Evolutionary conservation across 1,140 invertebrate genomes (phyloP).

Genomic region (Cecropterus lyciades): DNA sequence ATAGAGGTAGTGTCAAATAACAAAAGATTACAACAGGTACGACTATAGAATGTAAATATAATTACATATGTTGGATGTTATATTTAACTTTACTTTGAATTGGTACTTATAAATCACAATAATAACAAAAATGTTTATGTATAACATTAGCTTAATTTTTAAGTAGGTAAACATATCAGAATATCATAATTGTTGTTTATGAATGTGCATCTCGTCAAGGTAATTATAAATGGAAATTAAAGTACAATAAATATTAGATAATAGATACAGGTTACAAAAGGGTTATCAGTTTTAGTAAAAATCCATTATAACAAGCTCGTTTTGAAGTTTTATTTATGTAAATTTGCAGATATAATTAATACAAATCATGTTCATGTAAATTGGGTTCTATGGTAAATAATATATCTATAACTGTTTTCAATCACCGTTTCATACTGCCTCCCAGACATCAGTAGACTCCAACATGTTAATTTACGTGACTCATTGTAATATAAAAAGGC

Average conservation of each 20-base stretch:
- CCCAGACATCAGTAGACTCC: slow-evolving; percentile 51
- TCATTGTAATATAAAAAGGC: slow-evolving; percentile 82
- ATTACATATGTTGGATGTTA: too few relatives aligned
- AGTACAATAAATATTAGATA: neutral
- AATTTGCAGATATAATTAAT: slow-evolving; percentile 85
- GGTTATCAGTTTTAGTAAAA: slow-evolving; percentile 44
- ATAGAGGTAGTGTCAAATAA: slow-evolving; percentile 3
- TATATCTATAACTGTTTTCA: slow-evolving; percentile 73
- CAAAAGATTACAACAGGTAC: neutral
- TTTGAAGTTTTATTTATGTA: slow-evolving; percentile 85
- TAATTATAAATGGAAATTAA: too few relatives aligned
- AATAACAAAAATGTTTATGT: too few relatives aligned
- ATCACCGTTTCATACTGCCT: slow-evolving; percentile 69
- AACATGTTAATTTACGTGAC: slow-evolving; percentile 75
- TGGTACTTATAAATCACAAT: too few relatives aligned
- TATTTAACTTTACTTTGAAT: too few relatives aligned
- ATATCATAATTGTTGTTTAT: too few relatives aligned
- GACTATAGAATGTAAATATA: too few relatives aligned
- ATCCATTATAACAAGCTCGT: slow-evolving; percentile 76
- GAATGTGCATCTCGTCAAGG: too few relatives aligned
- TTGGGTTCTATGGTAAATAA: slow-evolving; percentile 79
- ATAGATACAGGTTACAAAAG: neutral
- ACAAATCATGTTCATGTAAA: slow-evolving; percentile 84
- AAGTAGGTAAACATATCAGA: too few relatives aligned
- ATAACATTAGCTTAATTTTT: too few relatives aligned